A percentile compares a stretch with the other conserved stretches of the same genome.
These are phyloP conservation scores for Periophthalmus modestus DNA, from an alignment of 2,113 vertebrate species.

Conservation along the genomic window DNA sequence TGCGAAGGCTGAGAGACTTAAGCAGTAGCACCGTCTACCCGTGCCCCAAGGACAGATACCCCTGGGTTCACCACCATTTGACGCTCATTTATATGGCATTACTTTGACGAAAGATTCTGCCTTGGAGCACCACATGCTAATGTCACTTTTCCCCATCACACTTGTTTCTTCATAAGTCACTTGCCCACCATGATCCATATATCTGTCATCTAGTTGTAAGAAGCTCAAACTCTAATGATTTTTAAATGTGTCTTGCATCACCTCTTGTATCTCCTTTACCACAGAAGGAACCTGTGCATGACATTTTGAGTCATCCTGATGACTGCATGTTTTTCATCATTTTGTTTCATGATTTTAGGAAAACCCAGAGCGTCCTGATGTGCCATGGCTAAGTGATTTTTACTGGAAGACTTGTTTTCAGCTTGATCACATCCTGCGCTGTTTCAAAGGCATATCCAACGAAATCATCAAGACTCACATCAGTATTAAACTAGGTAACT, in stretches of 20 bases:
- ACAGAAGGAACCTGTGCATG: neutral
- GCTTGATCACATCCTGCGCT: constrained; percentile 73
- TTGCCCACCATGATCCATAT: neutral
- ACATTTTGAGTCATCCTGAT: neutral
- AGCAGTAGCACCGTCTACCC: constrained; percentile 3
- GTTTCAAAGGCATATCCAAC: constrained; percentile 76
- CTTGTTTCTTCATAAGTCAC: constrained; percentile 5
- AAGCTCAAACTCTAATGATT: constrained; percentile 3
- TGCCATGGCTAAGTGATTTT: constrained; percentile 73
- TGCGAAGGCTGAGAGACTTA: constrained; percentile 4
- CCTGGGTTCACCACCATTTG: constrained; percentile 15
- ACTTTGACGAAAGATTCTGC: constrained; percentile 8
- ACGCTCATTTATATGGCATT: constrained; percentile 33
- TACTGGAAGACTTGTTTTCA: constrained; percentile 79
- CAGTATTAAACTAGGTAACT: constrained; percentile 73
- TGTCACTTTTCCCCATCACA: constrained; percentile 7
- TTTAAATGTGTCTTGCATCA: neutral
- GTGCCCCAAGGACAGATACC: constrained; percentile 8
- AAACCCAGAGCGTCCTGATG: constrained; percentile 66
- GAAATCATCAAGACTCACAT: constrained; percentile 69
- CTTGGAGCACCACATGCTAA: constrained; percentile 27
- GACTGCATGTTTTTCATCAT: neutral
- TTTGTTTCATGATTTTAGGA: constrained; percentile 52
- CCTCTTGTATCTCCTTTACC: neutral
- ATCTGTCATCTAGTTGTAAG: constrained; percentile 22